Percentiles rank a stretch among this genome's conserved stretches.
Conservation (phyloP, 2,113 vertebrate species). For the Daphoenositta chrysoptera region DNA sequence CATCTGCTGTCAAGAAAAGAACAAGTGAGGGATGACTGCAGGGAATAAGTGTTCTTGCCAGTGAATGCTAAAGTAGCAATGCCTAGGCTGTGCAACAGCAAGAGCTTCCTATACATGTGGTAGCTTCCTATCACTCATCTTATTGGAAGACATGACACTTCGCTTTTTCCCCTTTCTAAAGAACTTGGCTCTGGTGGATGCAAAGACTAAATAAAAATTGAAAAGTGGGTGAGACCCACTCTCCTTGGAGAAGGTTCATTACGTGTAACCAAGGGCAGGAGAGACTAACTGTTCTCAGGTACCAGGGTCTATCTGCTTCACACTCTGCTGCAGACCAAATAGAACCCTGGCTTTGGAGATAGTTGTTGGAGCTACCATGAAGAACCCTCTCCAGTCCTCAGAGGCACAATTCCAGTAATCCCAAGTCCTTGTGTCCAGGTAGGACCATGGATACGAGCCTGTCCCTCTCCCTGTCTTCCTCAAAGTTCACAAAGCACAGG, state of each 20-base stretch:
- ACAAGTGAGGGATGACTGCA: not conserved
- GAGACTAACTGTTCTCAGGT: not conserved
- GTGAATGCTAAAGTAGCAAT: not conserved
- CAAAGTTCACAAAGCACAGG: not conserved
- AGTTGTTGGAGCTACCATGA: not conserved
- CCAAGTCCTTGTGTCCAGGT: not conserved
- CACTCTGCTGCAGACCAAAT: not conserved
- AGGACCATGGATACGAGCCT: not conserved
- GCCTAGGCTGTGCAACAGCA: not conserved
- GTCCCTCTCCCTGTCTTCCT: not conserved
- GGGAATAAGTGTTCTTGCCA: not conserved
- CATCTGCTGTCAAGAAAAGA: slow-evolving; percentile 1
- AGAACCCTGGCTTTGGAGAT: not conserved
- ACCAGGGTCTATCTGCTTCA: not conserved
- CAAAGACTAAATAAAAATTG: not conserved
- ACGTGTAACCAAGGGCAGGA: not conserved
- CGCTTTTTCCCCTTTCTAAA: not conserved
- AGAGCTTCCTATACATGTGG: not conserved
- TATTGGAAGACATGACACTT: not conserved
- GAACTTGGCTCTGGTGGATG: not conserved
- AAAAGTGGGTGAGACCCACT: not conserved
- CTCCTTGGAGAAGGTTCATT: not conserved
- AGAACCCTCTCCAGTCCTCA: not conserved
- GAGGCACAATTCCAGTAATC: not conserved
- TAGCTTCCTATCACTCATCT: not conserved